Base-by-base conservation (phyloP, 2,113 vertebrate genomes). In the Diphyllodes magnificus region DNA sequence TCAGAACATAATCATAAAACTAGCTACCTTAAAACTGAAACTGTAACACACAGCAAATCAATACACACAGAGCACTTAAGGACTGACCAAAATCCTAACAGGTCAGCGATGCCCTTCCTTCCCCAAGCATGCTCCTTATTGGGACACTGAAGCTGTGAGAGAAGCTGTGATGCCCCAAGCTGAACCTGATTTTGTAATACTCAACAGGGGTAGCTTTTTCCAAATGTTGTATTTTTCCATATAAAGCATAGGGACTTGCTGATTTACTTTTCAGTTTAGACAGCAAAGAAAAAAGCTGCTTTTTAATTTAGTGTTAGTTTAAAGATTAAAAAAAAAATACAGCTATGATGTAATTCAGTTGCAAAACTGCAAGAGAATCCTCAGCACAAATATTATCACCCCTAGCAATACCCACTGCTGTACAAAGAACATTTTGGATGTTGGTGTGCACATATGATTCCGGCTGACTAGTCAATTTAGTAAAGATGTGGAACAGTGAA, bases 1-100 rank as follows among this genome's bases (percentile, higher is more conserved):
- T 30, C 37, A 72, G 20, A 79, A 64, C 2, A 42, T 2, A 19
- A 20, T 24, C 78, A 56, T 12, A 54, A 37, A 80, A n/a, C 18
- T 49, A 70, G 7, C 37, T 76, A 60, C 21, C 19, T 72, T 60
- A 64, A 61, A 20, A 72, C 6, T 3, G 1, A 45, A 72, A 56
- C 40, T n/a, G 56, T 28, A 90, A 78, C 17, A 65, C n/a, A 60
- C 0, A 81, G 30, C 19, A 75, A 83, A 81, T 21, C 1, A 0
- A 64, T 21, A 76, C 0, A 60, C 10, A 57, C 10, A 45, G 14
- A 82, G 35, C 7, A 70, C 22, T 56, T 30, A 42, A 72, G 23
- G 11, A 70, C 15, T 9, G 2, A 65, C 21, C 37, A 78, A 73
- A 73, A 64, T 6, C 0, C 0, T 27, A 51, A 28, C 1, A 64